Conservation (phyloP, 2,113 vertebrate species). For the Hypomesus transpacificus region DNA sequence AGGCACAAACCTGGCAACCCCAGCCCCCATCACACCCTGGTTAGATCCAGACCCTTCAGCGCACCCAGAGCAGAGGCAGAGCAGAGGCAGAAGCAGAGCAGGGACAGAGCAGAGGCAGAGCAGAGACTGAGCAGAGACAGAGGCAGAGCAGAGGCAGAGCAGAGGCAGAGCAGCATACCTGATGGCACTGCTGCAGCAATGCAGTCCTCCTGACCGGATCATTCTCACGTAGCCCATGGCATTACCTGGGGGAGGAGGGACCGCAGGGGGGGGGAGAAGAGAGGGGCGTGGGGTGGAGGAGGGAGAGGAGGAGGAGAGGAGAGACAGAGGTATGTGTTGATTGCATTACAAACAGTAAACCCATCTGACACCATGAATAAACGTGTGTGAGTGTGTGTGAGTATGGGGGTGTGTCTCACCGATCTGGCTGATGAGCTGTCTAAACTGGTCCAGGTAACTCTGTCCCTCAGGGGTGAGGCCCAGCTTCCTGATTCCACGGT, state of each 20-base stretch:
- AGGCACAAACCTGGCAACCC: constrained; percentile 85
- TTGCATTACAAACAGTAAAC: neutral
- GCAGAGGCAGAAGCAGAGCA: no score
- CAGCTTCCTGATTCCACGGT: constrained; percentile 95
- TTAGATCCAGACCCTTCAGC: neutral
- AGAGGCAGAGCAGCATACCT: constrained; percentile 73
- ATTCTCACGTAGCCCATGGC: constrained; percentile 98
- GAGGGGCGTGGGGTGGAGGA: neutral
- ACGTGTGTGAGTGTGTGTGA: neutral
- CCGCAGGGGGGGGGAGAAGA: neutral
- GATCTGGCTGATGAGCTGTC: constrained; percentile 87
- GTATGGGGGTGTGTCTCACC: neutral
- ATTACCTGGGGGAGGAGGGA: constrained; percentile 75
- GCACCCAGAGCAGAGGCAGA: no score
- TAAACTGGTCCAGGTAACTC: constrained; percentile 98
- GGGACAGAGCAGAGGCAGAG: no score
- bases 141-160: no score
- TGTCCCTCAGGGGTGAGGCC: constrained; percentile 95
- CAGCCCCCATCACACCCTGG: neutral
- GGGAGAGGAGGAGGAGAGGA: neutral
- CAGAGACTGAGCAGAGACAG: no score
- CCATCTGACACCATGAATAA: neutral
- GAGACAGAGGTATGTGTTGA: neutral
- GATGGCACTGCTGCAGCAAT: constrained; percentile 97
- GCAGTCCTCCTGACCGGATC: constrained; percentile 97